Conservation (phyloP, 2,797 vertebrate genomes). For the Phalanger gymnotis region DNA sequence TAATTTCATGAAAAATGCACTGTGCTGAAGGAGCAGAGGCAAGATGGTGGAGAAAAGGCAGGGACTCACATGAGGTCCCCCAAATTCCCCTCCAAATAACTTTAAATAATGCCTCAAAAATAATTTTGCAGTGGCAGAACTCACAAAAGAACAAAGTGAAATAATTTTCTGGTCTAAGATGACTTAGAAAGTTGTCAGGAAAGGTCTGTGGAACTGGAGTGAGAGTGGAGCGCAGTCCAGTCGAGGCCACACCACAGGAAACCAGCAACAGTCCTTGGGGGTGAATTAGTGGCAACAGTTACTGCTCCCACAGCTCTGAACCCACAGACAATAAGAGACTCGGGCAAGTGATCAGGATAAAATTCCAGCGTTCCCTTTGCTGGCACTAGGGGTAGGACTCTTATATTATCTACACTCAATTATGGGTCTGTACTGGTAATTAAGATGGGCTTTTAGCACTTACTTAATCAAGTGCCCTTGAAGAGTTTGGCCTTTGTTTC, state of each 20-base stretch:
- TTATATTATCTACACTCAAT: not conserved
- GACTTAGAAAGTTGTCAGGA: not conserved
- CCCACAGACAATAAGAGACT: accelerated
- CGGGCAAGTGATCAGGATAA: not conserved
- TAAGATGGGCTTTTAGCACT: no score
- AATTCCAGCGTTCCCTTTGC: not conserved
- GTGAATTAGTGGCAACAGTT: not conserved
- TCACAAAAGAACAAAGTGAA: not conserved
- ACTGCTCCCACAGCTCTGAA: not conserved
- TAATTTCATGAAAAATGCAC: not conserved
- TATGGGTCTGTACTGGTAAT: no score
- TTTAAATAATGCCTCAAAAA: not conserved
- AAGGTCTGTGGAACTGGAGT: not conserved
- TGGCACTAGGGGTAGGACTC: not conserved
- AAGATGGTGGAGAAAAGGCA: not conserved
- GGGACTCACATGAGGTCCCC: no score
- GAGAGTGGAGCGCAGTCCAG: not conserved
- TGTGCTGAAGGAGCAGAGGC: not conserved
- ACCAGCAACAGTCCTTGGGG: not conserved
- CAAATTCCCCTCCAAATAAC: not conserved
- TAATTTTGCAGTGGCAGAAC: not conserved
- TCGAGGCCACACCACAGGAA: not conserved
- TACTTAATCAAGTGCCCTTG: no score
- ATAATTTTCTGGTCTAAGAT: not conserved
- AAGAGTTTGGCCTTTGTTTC: no score